Percentiles rank a stretch among this genome's conserved stretches.
Conservation (phyloP, 1,140 invertebrate species). For the Drosophila fuyamai region DNA sequence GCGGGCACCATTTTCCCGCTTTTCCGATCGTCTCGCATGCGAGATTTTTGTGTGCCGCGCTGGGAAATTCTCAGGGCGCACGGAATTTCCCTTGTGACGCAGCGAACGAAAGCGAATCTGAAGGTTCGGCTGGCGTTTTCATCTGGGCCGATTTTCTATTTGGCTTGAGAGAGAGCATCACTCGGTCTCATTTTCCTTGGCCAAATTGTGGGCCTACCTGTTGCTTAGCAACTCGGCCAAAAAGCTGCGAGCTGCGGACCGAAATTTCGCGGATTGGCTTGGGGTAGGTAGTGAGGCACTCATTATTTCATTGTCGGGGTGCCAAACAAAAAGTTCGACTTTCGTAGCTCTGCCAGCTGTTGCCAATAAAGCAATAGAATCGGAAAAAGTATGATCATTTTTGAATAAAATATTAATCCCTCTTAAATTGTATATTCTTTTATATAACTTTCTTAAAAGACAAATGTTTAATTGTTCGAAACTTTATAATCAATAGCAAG, state of each 20-base stretch:
- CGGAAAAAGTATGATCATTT: not conserved
- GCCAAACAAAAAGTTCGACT: constrained; percentile 21
- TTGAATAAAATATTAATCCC: not conserved
- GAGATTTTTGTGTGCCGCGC: constrained; percentile 18
- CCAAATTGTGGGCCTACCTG: constrained; percentile 72
- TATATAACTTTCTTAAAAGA: too few species aligned
- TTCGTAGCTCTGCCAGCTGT: constrained; percentile 16
- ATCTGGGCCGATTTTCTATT: constrained; percentile 35
- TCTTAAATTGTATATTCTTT: too few species aligned
- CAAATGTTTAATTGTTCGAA: too few species aligned
- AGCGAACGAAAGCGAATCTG: constrained; percentile 37
- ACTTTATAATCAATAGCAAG: too few species aligned
- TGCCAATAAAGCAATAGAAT: constrained; percentile 17
- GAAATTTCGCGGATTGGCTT: constrained; percentile 21
- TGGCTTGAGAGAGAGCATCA: constrained; percentile 9
- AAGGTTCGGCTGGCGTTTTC: constrained; percentile 20
- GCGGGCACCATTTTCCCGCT: constrained; percentile 9
- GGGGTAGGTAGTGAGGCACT: constrained; percentile 8
- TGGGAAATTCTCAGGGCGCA: constrained; percentile 56
- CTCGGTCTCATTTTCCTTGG: constrained; percentile 16
- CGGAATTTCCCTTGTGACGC: constrained; percentile 47
- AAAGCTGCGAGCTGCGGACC: constrained; percentile 22
- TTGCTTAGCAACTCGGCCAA: constrained; percentile 70
- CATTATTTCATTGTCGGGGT: constrained; percentile 33
- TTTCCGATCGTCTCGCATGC: constrained; percentile 53